These are phyloP conservation scores for Mus musculus DNA, from an alignment of 2,113 vertebrate species.

Conservation along the genomic window DNA sequence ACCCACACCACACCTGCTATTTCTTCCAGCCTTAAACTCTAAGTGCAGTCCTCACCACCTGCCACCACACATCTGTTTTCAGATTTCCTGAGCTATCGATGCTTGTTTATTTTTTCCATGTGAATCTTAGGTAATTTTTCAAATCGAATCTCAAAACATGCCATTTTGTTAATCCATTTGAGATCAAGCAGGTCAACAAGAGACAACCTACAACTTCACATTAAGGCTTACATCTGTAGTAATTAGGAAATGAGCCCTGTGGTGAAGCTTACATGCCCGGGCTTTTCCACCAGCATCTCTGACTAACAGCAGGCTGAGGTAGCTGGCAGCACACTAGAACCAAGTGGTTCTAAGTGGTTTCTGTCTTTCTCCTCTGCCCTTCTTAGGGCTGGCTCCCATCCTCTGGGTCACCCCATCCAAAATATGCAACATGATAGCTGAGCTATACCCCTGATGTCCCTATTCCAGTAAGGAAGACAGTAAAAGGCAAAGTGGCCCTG, in stretches of 20 bases:
- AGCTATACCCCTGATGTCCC: not conserved
- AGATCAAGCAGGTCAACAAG: not conserved
- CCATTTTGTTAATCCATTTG: not conserved
- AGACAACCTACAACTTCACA: not conserved
- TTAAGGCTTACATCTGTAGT: not conserved
- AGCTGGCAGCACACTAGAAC: not conserved
- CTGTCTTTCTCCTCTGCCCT: not conserved
- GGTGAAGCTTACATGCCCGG: not conserved
- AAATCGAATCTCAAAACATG: slow-evolving; percentile 1
- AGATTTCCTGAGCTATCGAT: not conserved
- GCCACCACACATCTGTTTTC: not conserved
- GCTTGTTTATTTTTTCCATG: slow-evolving; percentile 3
- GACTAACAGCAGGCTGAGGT: not conserved
- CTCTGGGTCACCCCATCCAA: not conserved
- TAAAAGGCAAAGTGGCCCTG: not conserved
- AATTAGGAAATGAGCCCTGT: not conserved
- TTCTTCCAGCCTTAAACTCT: not conserved
- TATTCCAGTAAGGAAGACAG: not conserved
- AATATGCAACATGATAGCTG: not conserved
- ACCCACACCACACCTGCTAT: not conserved
- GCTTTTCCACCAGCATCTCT: too few species aligned
- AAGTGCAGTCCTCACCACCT: not conserved
- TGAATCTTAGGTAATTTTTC: not conserved
- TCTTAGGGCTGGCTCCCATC: not conserved
- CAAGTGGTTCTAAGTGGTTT: not conserved